Conservation (phyloP, 2,888 invertebrate species). For the Shargacucullia verbasci region DNA sequence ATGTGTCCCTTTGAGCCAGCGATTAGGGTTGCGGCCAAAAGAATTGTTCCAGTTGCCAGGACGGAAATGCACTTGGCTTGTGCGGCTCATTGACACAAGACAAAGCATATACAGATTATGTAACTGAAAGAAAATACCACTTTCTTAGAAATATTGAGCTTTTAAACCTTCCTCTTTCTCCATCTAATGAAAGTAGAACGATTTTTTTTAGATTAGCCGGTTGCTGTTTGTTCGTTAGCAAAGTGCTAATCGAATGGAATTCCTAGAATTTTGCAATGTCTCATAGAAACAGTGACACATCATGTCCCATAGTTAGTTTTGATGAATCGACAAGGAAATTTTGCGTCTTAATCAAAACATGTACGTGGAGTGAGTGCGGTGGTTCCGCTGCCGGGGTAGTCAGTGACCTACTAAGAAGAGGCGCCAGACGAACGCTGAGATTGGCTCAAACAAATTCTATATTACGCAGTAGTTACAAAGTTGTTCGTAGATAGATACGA, state of each 20-base stretch:
- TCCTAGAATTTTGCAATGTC: constrained; percentile 33
- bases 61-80: constrained; percentile 35
- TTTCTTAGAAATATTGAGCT: neutral
- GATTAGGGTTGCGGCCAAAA: constrained; percentile 23
- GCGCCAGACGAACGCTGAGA: constrained; percentile 30
- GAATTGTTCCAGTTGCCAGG: constrained; percentile 28
- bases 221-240: neutral
- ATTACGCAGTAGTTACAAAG: constrained; percentile 17
- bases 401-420: constrained; percentile 43
- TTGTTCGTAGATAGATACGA: neutral
- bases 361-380: constrained; percentile 4
- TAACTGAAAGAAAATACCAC: neutral
- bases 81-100: constrained; percentile 5
- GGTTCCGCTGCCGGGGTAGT: constrained; percentile 14
- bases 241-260: neutral
- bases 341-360: constrained; percentile 21
- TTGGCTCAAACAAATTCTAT: constrained; percentile 26
- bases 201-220: too few species aligned
- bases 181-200: too few species aligned
- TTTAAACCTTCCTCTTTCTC: too few species aligned
- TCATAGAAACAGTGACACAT: constrained; percentile 18
- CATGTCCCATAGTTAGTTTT: constrained; percentile 19
- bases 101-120: constrained; percentile 8
- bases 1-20: constrained; percentile 5
- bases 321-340: constrained; percentile 43